Evolutionary conservation across 2,113 vertebrate genomes (phyloP), one percentile per base, ranked within the genome.

Genomic region (Lasiurus cinereus): DNA sequence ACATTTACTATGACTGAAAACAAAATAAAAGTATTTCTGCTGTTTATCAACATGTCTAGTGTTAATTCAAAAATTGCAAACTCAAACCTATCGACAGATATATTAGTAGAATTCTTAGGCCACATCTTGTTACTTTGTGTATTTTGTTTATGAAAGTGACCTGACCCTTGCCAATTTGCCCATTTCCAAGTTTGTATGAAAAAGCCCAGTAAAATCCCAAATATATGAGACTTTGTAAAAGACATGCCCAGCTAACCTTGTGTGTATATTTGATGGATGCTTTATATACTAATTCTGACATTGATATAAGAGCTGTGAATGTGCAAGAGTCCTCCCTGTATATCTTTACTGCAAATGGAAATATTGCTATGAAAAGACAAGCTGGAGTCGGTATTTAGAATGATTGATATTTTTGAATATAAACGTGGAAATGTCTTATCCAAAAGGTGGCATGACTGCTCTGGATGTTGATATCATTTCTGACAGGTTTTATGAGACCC

Each of bases 211-310:
- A 95, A 94, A 97, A 70, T 90, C 82, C 82, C 92, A 69, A 93
- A 95, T 94, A 85, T 18, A 90, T 66, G 46, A 62, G 87, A 96
- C 95, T 97, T 96, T 96, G 96, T 97, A 96, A 97, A 96, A 97
- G 93, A 88, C 33, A 90, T 92, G 77, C 89, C 77, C 70, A 90
- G 88, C 83, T 96, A 97, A 96, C 95, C 96, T 97, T 95, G 96
- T 95, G 0, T 66, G 77, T 89, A 70, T 83, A 76, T 97, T 77
- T 98, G 98, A 98, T 97, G 95, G 97, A 98, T 98, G 97, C 39
- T 96, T 98, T 89, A 92, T 67, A 27, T 56, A 97, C 96, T 94
- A 96, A 95, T 98, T 93, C 90, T 98, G 98, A 97, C 98, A 98
- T 56, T 97, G 98, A 98, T 96, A 88, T 91, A 98, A 97, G 93